Evolutionary conservation across 2,797 vertebrate species (phyloP).

Genomic region (Carduelis carduelis): DNA sequence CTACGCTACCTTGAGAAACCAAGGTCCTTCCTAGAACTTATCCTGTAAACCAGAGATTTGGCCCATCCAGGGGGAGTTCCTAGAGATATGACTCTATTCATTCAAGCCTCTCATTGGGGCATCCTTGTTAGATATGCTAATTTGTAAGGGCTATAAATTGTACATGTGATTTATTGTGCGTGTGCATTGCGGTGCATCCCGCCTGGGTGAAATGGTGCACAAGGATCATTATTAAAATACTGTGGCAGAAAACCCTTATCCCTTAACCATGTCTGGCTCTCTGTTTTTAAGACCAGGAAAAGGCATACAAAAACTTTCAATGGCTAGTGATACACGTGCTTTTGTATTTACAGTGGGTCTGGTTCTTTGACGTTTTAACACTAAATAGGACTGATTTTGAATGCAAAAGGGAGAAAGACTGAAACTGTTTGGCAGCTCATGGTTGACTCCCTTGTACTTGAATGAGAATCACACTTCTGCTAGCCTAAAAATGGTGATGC

Average conservation of each 20-base stretch:
- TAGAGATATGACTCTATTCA: background rate
- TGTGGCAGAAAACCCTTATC: background rate
- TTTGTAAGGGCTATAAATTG: background rate
- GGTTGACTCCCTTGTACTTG: background rate
- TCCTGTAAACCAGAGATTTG: background rate
- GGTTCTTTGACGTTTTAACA: background rate
- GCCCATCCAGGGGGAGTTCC: too few species aligned
- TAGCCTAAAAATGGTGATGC: background rate
- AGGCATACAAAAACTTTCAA: background rate
- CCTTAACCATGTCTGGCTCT: background rate
- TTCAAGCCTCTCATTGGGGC: background rate
- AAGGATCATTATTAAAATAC: background rate
- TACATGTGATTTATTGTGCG: fast-evolving
- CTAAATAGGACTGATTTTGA: background rate
- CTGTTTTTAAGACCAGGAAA: background rate
- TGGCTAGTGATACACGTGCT: fast-evolving
- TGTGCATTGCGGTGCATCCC: fast-evolving
- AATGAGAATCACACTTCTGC: background rate
- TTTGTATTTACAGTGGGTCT: background rate
- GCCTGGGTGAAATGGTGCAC: fast-evolving
- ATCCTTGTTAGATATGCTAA: background rate
- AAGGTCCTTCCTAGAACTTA: background rate
- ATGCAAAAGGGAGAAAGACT: background rate
- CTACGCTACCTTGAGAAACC: background rate
- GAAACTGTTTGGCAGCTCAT: background rate